Conservation (phyloP, 1,140 invertebrate species). For the Atopsyche davidsoni region DNA sequence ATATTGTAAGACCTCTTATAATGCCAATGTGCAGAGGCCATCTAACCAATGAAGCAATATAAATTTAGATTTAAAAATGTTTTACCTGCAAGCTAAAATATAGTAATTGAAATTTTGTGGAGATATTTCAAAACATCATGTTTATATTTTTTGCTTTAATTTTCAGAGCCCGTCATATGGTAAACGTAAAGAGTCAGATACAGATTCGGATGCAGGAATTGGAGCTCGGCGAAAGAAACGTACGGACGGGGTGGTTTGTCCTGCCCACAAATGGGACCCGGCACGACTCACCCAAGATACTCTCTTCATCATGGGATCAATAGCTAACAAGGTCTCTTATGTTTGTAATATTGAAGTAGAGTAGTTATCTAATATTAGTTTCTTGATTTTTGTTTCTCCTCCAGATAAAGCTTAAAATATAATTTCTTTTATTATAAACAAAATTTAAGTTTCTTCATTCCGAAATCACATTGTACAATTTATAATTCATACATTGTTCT, state of each 20-base stretch:
- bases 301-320: conserved; percentile 74
- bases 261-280: conserved; percentile 65
- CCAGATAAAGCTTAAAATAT: no score
- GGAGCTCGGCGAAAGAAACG: conserved; percentile 41
- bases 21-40: neutral
- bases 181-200: conserved; percentile 58
- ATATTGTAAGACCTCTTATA: no score
- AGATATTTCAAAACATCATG: no score
- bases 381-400: no score
- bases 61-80: neutral
- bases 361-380: neutral
- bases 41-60: neutral
- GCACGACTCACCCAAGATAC: conserved; percentile 60
- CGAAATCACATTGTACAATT: no score
- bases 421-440: no score
- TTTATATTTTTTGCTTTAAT: conserved; percentile 12
- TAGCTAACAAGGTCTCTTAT: conserved; percentile 60
- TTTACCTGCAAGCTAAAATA: conserved; percentile 3
- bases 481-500: no score
- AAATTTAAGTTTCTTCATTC: no score
- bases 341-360: neutral
- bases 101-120: no score
- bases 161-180: conserved; percentile 49
- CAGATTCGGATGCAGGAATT: conserved; percentile 49
- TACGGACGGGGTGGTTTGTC: conserved; percentile 25